Evolutionary conservation across 1,140 invertebrate species (phyloP).

Genomic region (Papilio polytes): DNA sequence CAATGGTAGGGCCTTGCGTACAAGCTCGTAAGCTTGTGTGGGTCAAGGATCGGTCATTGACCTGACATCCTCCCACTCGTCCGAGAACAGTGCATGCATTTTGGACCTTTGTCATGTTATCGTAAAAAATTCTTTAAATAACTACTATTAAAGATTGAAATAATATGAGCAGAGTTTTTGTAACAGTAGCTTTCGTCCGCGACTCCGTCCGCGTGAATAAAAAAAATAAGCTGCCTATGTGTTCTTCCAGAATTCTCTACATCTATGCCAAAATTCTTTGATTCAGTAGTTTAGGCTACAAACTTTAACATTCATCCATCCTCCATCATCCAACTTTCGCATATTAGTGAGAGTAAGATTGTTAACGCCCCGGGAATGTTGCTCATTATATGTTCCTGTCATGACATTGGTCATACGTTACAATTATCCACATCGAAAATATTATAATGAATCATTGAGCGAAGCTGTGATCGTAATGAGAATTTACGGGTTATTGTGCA

Average conservation of each 20-base stretch:
- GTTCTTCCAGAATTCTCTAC: too few species aligned
- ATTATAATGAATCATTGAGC: constrained; percentile 11
- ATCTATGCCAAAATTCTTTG: too few species aligned
- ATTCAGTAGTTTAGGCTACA: too few species aligned
- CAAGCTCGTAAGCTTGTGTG: constrained; percentile 31
- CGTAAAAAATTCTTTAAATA: background rate
- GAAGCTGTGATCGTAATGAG: constrained; percentile 36
- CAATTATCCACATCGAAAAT: background rate
- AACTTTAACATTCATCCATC: too few species aligned
- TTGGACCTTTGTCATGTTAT: background rate
- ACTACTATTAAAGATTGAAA: too few species aligned
- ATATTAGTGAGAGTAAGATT: too few species aligned
- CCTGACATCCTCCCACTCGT: constrained; percentile 4
- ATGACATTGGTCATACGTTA: background rate
- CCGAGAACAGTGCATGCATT: background rate
- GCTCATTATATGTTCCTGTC: background rate
- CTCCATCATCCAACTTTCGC: too few species aligned
- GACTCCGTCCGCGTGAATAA: too few species aligned
- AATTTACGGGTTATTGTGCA: constrained; percentile 46
- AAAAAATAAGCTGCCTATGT: too few species aligned
- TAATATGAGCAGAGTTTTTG: too few species aligned
- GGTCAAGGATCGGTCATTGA: constrained; percentile 39
- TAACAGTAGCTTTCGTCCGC: too few species aligned
- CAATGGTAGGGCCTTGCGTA: constrained; percentile 30
- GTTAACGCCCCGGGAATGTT: too few species aligned